A percentile compares a stretch with the other conserved stretches of the same genome.
phyloP scores from a whole-genome alignment of 2,888 invertebrate genomes.

The Pandemis heparana region DNA sequence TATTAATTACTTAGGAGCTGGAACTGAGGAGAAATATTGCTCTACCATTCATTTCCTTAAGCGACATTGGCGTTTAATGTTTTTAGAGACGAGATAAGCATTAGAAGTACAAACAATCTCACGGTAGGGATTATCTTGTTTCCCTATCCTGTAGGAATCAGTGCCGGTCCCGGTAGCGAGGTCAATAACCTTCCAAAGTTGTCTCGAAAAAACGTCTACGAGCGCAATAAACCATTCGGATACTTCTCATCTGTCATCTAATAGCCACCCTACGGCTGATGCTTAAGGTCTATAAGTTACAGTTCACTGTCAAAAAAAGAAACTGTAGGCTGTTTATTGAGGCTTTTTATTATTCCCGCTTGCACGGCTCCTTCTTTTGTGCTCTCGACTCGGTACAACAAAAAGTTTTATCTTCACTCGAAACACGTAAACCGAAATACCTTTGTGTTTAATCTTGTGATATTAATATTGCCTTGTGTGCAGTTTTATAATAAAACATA shows the following conservation, averaged over 20 bases:
- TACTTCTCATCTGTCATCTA: conserved; percentile 78
- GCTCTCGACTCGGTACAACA: conserved; percentile 55
- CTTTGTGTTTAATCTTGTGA: conserved; percentile 43
- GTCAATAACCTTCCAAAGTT: conserved; percentile 71
- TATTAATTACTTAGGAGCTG: conserved; percentile 7
- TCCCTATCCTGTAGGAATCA: conserved; percentile 67
- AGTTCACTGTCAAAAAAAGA: conserved; percentile 71
- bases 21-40: conserved; percentile 1
- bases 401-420: conserved; percentile 59
- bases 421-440: conserved; percentile 61
- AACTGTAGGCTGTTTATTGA: conserved; percentile 69
- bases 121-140: conserved; percentile 60
- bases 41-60: conserved; percentile 49
- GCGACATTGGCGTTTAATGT: conserved; percentile 55
- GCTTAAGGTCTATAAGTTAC: conserved; percentile 74
- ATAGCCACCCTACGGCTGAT: conserved; percentile 66
- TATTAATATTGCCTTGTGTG: conserved; percentile 11
- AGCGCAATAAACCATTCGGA: conserved; percentile 74
- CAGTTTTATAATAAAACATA: conserved; percentile 47
- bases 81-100: conserved; percentile 67
- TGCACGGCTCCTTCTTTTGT: conserved; percentile 66
- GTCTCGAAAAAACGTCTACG: conserved; percentile 66
- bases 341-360: conserved; percentile 67
- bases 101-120: conserved; percentile 66
- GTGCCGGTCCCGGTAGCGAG: conserved; percentile 64